phyloP scores from a whole-genome alignment of 2,113 vertebrate species.

The Oncorhynchus mykiss region DNA sequence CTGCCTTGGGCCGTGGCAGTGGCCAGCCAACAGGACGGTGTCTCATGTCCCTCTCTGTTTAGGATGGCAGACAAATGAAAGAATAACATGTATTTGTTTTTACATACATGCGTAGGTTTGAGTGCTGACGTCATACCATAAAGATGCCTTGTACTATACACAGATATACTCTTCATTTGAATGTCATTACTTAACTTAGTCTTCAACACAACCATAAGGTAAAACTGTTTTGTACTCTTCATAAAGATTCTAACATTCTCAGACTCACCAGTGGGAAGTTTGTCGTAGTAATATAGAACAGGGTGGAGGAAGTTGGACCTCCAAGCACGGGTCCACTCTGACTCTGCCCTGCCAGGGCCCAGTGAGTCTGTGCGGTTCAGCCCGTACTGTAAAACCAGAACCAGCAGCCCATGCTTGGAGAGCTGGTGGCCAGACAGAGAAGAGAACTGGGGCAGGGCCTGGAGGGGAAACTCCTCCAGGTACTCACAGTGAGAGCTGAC shows the following conservation, averaged over 20 bases:
- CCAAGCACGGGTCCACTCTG: slow-evolving; percentile 88
- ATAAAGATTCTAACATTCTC: not conserved
- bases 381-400: slow-evolving; percentile 91
- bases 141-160: not conserved
- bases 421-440: slow-evolving; percentile 78
- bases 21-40: slow-evolving; percentile 82
- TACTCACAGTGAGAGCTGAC: slow-evolving; percentile 79
- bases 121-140: not conserved
- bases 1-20: slow-evolving; percentile 81
- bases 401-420: slow-evolving; percentile 77
- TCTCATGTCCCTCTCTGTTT: slow-evolving; percentile 84
- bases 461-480: slow-evolving; percentile 88
- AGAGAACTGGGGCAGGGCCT: slow-evolving; percentile 83
- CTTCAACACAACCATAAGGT: not conserved
- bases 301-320: slow-evolving; percentile 95
- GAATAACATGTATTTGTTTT: not conserved
- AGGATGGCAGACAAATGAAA: not conserved
- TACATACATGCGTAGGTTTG: not conserved
- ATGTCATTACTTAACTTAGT: not conserved
- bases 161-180: not conserved
- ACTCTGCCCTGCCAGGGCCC: slow-evolving; percentile 82
- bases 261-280: slow-evolving; percentile 84
- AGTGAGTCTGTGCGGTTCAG: slow-evolving; percentile 79
- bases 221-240: not conserved
- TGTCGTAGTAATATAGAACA: slow-evolving; percentile 89